Percentiles rank a stretch among this genome's conserved stretches.
phyloP scores from a whole-genome alignment of 1,140 invertebrate genomes.

The Drosophila truncata region DNA sequence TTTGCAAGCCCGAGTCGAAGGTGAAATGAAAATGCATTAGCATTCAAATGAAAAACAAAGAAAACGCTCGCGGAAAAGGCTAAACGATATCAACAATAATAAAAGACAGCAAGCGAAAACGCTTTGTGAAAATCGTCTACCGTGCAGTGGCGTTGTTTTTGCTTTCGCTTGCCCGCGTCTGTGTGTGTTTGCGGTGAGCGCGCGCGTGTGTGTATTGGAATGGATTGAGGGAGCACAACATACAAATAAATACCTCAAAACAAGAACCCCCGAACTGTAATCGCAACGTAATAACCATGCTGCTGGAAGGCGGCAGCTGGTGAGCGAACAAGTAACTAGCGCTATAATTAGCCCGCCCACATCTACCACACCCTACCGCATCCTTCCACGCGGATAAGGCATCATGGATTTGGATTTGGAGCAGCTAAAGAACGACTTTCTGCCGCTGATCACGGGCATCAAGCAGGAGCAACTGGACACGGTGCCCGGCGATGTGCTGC shows the following conservation, averaged over 20 bases:
- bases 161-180: slow-evolving; percentile 31
- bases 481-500: slow-evolving; percentile 62
- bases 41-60: slow-evolving; percentile 40
- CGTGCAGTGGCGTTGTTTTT: slow-evolving; percentile 56
- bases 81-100: slow-evolving; percentile 23
- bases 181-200: slow-evolving; percentile 30
- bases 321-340: slow-evolving; percentile 14
- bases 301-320: slow-evolving; percentile 31
- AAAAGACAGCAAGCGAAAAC: slow-evolving; percentile 49
- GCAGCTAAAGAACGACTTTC: slow-evolving; percentile 81
- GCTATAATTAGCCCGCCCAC: slow-evolving; percentile 43
- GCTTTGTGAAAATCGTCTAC: slow-evolving; percentile 44
- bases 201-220: slow-evolving; percentile 31
- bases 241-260: slow-evolving; percentile 14
- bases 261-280: slow-evolving; percentile 25
- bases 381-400: slow-evolving; percentile 22
- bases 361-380: slow-evolving; percentile 4
- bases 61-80: slow-evolving; percentile 7
- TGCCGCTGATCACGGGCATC: slow-evolving; percentile 77
- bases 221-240: slow-evolving; percentile 28
- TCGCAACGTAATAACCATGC: slow-evolving; percentile 32
- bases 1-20: slow-evolving; percentile 58
- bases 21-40: slow-evolving; percentile 57
- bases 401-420: slow-evolving; percentile 82
- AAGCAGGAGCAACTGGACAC: slow-evolving; percentile 83